Evolutionary conservation across 2,888 invertebrate species (phyloP).

Genomic region (Caenorhabditis parvicauda): DNA sequence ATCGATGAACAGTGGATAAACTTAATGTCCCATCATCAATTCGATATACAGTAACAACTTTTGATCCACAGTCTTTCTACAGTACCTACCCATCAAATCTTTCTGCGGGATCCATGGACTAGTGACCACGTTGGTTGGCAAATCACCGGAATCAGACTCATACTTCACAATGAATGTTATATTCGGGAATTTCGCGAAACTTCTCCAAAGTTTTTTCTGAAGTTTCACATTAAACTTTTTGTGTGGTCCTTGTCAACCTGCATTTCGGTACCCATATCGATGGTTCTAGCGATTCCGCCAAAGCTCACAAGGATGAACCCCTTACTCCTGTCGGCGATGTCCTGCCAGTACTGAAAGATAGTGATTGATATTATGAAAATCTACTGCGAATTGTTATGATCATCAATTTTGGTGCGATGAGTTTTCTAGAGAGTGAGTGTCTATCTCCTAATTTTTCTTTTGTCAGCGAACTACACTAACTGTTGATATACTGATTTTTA

Average conservation of each 20-base stretch:
- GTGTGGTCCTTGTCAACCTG: no score
- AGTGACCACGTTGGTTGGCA: slow-evolving; percentile 42
- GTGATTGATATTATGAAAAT: neutral
- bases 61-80: no score
- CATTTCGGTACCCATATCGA: slow-evolving; percentile 45
- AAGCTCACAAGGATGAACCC: slow-evolving; percentile 53
- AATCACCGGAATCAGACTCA: no score
- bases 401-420: no score
- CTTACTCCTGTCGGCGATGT: slow-evolving; percentile 29
- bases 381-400: neutral
- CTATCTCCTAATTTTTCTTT: no score
- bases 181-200: slow-evolving; percentile 41
- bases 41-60: no score
- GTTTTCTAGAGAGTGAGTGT: no score
- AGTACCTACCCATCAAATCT: slow-evolving; percentile 46
- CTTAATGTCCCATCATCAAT: no score
- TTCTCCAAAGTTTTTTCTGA: slow-evolving; percentile 25
- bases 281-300: slow-evolving; percentile 53
- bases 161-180: slow-evolving; percentile 53
- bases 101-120: slow-evolving; percentile 52
- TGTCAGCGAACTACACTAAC: no score
- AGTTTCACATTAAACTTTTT: neutral
- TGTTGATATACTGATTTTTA: no score
- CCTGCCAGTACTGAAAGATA: slow-evolving; percentile 46
- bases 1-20: no score